Conservation (phyloP, 92 coral and sea anemone species). For the Micromussa lordhowensis region DNA sequence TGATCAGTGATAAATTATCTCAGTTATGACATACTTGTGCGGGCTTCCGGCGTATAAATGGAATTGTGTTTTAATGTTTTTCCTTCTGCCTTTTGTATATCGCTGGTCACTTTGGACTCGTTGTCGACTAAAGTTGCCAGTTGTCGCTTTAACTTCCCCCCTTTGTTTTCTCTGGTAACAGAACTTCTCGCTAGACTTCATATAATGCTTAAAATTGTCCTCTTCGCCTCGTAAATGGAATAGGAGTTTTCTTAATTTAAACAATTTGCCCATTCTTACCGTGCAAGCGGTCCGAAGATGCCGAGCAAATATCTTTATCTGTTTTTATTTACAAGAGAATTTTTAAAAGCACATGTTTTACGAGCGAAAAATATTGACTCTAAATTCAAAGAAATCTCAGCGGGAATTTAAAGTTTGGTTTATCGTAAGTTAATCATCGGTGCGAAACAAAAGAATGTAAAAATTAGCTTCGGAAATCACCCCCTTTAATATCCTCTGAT, state of each 20-base stretch:
- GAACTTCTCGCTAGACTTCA: background rate
- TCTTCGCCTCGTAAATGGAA: conserved; percentile 2
- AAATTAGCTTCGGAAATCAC: conserved; percentile 49
- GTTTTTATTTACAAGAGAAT: conserved; percentile 47
- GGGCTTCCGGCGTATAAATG: conserved; percentile 56
- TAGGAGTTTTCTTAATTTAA: conserved; percentile 32
- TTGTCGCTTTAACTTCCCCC: conserved; percentile 47
- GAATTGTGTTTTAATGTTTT: conserved; percentile 48
- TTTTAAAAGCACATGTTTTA: conserved; percentile 53
- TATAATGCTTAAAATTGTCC: conserved; percentile 2
- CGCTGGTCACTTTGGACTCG: conserved; percentile 30
- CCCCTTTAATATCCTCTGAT: conserved; percentile 52
- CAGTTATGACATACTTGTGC: conserved; percentile 38
- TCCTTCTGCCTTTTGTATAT: conserved; percentile 28
- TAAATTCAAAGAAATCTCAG: conserved; percentile 51
- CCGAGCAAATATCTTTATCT: conserved; percentile 12
- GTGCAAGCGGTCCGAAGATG: background rate
- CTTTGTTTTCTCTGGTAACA: conserved; percentile 16
- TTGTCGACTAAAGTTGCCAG: conserved; percentile 58
- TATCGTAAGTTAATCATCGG: conserved; percentile 42
- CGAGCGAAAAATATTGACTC: conserved; percentile 29
- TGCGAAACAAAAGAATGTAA: conserved; percentile 45
- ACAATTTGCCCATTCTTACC: background rate
- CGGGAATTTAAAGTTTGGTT: conserved; percentile 39
- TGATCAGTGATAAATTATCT: conserved; percentile 51